These are phyloP conservation scores for Zelleria hepariella DNA, from an alignment of 2,888 invertebrate species.

Conservation along the genomic window DNA sequence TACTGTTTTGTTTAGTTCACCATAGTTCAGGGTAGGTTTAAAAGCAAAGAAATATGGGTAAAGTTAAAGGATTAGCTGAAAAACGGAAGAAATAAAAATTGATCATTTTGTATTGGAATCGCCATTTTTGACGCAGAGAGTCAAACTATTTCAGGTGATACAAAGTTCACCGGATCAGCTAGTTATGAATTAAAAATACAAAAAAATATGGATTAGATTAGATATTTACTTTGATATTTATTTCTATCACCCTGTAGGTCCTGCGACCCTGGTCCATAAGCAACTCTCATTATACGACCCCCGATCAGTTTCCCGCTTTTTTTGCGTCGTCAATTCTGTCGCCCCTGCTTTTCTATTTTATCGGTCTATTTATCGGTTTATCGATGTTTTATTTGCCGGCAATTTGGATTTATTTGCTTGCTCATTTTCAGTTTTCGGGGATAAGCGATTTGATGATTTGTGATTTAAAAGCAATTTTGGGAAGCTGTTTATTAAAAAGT, in stretches of 20 bases:
- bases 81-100: too few species aligned
- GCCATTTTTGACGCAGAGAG: too few species aligned
- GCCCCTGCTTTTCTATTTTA: not conserved
- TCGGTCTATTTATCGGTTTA: not conserved
- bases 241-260: not conserved
- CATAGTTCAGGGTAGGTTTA: too few species aligned
- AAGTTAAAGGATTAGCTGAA: too few species aligned
- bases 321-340: not conserved
- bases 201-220: not conserved
- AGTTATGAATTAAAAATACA: too few species aligned
- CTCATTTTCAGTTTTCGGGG: not conserved
- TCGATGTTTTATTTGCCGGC: not conserved
- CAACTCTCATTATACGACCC: slow-evolving; percentile 4
- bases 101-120: too few species aligned
- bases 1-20: too few species aligned
- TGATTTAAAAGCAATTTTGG: not conserved
- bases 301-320: slow-evolving; percentile 2
- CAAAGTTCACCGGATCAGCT: too few species aligned
- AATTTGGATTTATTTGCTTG: slow-evolving; percentile 1
- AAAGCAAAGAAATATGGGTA: too few species aligned
- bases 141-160: too few species aligned
- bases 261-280: slow-evolving; percentile 1
- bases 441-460: not conserved
- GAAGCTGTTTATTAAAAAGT: not conserved
- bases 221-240: not conserved